Conservation (phyloP, 2,113 vertebrate genomes). For the Rhea pennata region DNA sequence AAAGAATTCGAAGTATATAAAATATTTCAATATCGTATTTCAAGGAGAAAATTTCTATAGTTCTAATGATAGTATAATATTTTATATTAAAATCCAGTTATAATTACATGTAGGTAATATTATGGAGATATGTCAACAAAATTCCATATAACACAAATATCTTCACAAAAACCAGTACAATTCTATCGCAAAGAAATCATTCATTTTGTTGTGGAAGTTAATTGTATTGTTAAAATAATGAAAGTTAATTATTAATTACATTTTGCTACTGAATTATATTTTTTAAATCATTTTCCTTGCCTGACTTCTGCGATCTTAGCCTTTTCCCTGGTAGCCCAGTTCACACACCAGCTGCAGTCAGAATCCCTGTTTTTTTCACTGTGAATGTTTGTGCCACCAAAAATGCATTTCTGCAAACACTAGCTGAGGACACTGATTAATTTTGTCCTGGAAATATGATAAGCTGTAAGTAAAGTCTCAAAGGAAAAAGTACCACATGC, state of each 20-base stretch:
- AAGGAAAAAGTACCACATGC: neutral
- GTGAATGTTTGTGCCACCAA: neutral
- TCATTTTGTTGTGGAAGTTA: neutral
- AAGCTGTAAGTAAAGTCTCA: neutral
- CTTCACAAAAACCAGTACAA: neutral
- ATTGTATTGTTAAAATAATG: neutral
- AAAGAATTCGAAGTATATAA: neutral
- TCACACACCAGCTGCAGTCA: neutral
- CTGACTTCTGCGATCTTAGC: neutral
- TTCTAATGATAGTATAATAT: neutral
- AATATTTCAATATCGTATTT: neutral
- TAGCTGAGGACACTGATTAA: neutral
- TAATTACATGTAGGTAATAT: neutral
- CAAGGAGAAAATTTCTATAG: neutral
- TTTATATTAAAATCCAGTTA: neutral
- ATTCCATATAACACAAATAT: neutral
- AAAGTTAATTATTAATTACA: neutral
- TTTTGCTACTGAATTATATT: neutral
- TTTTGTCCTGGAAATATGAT: neutral
- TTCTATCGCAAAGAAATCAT: neutral
- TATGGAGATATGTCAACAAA: neutral
- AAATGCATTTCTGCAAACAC: neutral
- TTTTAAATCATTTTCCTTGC: neutral
- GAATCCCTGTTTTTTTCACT: neutral
- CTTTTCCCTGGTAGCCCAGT: neutral